Base-by-base conservation (phyloP, 2,888 invertebrate species). In the Branchipolynoe longqiensis region DNA sequence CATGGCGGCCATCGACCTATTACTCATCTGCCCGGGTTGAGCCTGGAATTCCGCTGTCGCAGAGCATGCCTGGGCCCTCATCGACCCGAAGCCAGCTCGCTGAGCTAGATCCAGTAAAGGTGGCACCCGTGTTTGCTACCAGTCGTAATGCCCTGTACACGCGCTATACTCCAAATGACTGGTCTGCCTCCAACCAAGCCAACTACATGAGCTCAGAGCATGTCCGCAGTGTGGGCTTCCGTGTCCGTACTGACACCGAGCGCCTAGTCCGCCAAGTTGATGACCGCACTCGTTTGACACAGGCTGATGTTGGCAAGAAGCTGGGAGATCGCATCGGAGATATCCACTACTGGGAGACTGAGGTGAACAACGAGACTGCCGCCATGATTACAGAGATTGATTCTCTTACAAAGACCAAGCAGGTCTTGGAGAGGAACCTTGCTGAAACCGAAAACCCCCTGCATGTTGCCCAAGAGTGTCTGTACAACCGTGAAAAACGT, bases 401-500 rank as follows among this genome's bases (percentile, higher is more conserved):
- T 95, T 96, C 93, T 95, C 96, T 93, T 94, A 96, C 92, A 94
- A 96, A 96, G 91, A 95, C 96, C 88, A 96, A 96, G 92, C 88
- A 54, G 33, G 96, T 96, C 25, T 94, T 97, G 69, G 96, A 96
- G 90, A 96, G 96, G 91, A 95, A 96, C 25, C 94, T 96, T 86
- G 95, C 95, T 82, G 97, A 97, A 92, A 96, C 97, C 84, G 98
- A 98, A 93, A 97, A 97, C 0, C 98, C 98, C 0, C 94, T 98
- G 88, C 97, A 98, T 90, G 97, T 98, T 89, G 97, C 97, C 48
- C 98, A 98, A 94, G 98, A 98, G 94, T 98, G 98, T 92, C 95
- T 98, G 73, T 98, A 98, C 94, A 96, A 98, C 92, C 95, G 98
- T 85, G 98, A 98, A 95, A 97, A 97, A 91, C 95, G 98, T 87